These are phyloP conservation scores for Perccottus glenii DNA, from an alignment of 2,113 vertebrate species.

Conservation along the genomic window DNA sequence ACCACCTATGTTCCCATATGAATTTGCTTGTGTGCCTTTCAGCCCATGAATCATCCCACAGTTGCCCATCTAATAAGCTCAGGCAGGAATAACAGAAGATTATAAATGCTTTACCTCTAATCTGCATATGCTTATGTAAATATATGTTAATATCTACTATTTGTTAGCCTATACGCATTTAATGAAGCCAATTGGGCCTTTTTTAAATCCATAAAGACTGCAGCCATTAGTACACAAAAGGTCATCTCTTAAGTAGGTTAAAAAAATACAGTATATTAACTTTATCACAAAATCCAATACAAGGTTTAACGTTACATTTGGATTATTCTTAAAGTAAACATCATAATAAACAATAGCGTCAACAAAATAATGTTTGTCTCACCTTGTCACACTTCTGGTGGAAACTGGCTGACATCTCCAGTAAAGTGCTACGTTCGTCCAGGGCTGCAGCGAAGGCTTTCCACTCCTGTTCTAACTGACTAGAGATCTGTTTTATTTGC, in stretches of 20 bases:
- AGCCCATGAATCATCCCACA: conserved; percentile 39
- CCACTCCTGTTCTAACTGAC: conserved; percentile 97
- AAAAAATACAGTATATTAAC: background rate
- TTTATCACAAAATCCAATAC: too few relatives aligned
- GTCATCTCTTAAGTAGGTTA: conserved; percentile 8
- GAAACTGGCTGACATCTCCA: conserved; percentile 97
- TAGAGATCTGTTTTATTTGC: conserved; percentile 97
- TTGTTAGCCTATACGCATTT: conserved; percentile 22
- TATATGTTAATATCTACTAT: conserved; percentile 49
- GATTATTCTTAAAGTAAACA: too few relatives aligned
- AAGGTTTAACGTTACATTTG: too few relatives aligned
- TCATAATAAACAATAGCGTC: too few relatives aligned
- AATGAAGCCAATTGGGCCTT: conserved; percentile 42
- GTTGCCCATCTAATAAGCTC: conserved; percentile 40
- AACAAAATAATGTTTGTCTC: conserved; percentile 1
- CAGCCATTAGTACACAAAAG: background rate
- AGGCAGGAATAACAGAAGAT: conserved; percentile 30
- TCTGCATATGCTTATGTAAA: conserved; percentile 45
- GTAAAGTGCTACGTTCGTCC: conserved; percentile 94
- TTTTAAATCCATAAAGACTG: conserved; percentile 14
- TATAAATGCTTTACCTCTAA: conserved; percentile 30
- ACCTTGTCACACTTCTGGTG: conserved; percentile 99
- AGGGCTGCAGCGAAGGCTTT: conserved; percentile 95
- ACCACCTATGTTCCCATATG: conserved; percentile 14
- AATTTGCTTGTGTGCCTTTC: conserved; percentile 25